These are phyloP conservation scores for Etia nguti DNA, from an alignment of 2,113 vertebrate species.

Conservation along the genomic window DNA sequence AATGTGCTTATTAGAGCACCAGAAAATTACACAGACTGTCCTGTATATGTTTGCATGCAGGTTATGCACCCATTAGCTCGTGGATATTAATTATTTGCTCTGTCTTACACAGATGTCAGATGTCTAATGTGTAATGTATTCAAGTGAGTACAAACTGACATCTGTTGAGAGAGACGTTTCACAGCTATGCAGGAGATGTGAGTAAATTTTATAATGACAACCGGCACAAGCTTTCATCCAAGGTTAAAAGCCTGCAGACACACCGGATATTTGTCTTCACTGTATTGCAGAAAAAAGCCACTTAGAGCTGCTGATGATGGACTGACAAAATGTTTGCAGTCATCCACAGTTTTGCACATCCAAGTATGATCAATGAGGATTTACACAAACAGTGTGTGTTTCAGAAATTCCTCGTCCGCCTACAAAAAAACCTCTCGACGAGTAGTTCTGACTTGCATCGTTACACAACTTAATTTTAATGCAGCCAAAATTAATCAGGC, in stretches of 20 bases:
- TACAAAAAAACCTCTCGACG: neutral
- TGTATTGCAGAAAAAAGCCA: neutral
- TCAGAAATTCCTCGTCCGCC: neutral
- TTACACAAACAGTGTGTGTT: neutral
- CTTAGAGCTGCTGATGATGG: neutral
- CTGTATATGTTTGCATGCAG: neutral
- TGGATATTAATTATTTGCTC: neutral
- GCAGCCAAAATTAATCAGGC: neutral
- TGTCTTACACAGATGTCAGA: neutral
- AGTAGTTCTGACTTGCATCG: neutral
- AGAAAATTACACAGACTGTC: neutral
- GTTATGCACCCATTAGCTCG: neutral
- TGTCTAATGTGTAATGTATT: neutral
- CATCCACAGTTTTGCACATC: neutral
- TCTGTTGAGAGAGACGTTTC: neutral
- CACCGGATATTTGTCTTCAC: neutral
- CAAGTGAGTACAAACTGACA: neutral
- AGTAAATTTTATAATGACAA: neutral
- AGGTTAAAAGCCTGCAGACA: neutral
- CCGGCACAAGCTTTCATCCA: neutral
- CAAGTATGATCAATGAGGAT: neutral
- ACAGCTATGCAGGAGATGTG: neutral
- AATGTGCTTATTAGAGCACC: neutral
- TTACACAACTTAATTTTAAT: neutral
- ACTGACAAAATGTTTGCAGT: neutral